Conservation (phyloP, 2,888 invertebrate genomes). For the Plebejus melissa region DNA sequence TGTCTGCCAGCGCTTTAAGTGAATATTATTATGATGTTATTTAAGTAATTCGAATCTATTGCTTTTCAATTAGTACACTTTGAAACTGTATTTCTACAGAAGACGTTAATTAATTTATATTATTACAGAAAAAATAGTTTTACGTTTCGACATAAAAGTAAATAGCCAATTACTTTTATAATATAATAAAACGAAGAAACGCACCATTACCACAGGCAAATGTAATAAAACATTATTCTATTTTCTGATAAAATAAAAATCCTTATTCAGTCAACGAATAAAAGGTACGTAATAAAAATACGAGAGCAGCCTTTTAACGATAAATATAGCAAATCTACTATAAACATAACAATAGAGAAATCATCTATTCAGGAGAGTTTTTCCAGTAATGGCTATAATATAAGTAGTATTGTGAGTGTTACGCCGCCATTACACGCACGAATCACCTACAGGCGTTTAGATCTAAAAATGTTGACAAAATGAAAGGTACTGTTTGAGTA, state of each 20-base stretch:
- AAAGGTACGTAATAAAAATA: conserved; percentile 22
- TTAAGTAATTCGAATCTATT: not conserved
- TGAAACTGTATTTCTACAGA: not conserved
- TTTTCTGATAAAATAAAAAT: conserved; percentile 12
- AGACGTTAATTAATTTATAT: not conserved
- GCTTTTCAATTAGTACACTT: not conserved
- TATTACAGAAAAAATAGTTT: not conserved
- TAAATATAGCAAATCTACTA: conserved; percentile 22
- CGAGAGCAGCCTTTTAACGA: conserved; percentile 16
- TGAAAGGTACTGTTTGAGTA: not conserved
- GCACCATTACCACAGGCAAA: conserved; percentile 1
- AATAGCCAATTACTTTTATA: conserved; percentile 1
- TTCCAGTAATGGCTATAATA: conserved; percentile 16
- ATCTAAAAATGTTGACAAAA: not conserved
- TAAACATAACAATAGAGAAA: conserved; percentile 25
- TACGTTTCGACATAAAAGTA: not conserved
- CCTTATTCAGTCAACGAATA: conserved; percentile 16
- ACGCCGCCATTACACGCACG: not conserved
- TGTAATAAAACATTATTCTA: conserved; percentile 7
- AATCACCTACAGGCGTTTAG: not conserved
- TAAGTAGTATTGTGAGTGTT: conserved; percentile 14
- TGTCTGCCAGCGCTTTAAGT: conserved; percentile 16
- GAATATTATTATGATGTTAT: conserved; percentile 13
- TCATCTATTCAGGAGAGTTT: conserved; percentile 25
- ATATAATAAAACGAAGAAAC: conserved; percentile 1